Conservation (phyloP, 1,140 invertebrate species). For the Heliothis subflexa region DNA sequence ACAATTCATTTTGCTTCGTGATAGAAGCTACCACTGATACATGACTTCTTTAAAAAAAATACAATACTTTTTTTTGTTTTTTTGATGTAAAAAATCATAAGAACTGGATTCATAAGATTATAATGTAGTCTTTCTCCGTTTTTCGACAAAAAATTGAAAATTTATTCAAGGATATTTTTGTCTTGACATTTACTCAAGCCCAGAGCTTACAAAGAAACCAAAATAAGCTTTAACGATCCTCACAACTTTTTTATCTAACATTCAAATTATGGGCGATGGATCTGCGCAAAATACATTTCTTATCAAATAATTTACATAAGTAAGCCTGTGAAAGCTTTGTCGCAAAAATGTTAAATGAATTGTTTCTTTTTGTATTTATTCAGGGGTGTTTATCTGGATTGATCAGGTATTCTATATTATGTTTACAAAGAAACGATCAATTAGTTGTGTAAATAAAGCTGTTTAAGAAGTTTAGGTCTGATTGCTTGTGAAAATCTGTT, state of each 20-base stretch:
- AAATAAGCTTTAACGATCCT: constrained; percentile 34
- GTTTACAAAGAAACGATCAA: neutral
- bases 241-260: constrained; percentile 38
- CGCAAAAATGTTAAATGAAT: constrained; percentile 32
- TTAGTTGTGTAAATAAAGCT: neutral
- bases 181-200: constrained; percentile 6
- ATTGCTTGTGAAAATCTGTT: neutral
- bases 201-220: constrained; percentile 34
- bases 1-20: no score
- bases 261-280: constrained; percentile 40
- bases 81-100: neutral
- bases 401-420: neutral
- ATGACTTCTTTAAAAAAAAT: no score
- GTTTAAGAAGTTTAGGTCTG: neutral
- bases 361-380: neutral
- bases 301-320: constrained; percentile 40
- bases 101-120: neutral
- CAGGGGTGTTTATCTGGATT: neutral
- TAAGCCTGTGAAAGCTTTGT: constrained; percentile 22
- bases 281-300: constrained; percentile 40
- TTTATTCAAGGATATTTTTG: neutral
- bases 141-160: neutral
- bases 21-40: no score
- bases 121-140: no score
- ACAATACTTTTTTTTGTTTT: no score